Base-by-base conservation (phyloP, 2,888 invertebrate species). In the Papilio elwesi region DNA sequence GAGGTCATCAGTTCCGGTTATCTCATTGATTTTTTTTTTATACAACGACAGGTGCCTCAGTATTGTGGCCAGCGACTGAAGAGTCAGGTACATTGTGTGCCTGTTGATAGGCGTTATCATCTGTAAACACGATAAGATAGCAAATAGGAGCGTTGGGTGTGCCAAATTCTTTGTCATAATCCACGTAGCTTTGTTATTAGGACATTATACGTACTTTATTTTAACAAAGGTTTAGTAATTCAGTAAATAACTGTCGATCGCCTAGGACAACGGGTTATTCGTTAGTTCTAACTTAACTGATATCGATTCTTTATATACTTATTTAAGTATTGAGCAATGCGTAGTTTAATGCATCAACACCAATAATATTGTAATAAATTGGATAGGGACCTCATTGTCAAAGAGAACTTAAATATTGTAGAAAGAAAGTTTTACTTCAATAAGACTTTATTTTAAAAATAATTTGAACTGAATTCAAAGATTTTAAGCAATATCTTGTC, bases 81-180 rank as follows among this genome's bases (percentile, higher is more conserved):
- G 85, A 83, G 85, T 76, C 26, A 78, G 81, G 84, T 85, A 85
- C 83, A 82, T 81, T 87, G 90, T 91, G 90, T 89, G 89, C 87
- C 85, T 83, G 84, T 82, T 89, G 91, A 92, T 91, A 90, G 82
- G 80, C 77, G 83, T 92, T 93, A 93, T 93, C 93, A 85, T 80
- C 77, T 77, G 76, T 78, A 88, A 88, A 88, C 87, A 87, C 87
- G 93, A 93, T 93, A 93, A 92, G 93, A 93, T 93, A 92, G 84
- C 80, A 88, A 92, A 92, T 90, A 91, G 90, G 91, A 88, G 85
- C 91, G 89, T 85, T 91, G 86, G 93, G 92, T 90, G 93, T 90
- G 93, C 93, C 93, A 92, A 93, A 93, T 93, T 93, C 91, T 92
- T 92, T 91, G 92, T 91, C 86, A 88, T 90, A 88, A 92, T 90